Conservation (phyloP, 2,113 vertebrate species). For the Bettongia penicillata region DNA sequence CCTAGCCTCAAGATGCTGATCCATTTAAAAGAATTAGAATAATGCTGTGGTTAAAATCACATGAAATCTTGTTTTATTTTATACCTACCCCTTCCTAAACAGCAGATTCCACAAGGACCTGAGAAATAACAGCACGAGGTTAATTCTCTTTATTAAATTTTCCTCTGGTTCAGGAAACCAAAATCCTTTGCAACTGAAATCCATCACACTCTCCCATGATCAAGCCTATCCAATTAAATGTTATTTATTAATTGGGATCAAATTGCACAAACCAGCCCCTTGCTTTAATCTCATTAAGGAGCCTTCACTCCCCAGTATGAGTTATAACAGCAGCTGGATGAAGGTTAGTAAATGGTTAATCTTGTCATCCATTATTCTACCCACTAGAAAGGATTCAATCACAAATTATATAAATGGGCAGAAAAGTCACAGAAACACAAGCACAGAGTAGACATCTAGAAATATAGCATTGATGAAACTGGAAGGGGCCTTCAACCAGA, state of each 20-base stretch:
- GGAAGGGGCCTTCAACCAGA: neutral
- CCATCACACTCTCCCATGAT: neutral
- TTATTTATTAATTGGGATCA: slow-evolving; percentile 1
- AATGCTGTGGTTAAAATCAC: neutral
- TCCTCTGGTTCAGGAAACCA: neutral
- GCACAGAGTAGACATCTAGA: neutral
- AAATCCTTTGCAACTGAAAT: neutral
- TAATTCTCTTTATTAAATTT: neutral
- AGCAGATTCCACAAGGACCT: neutral
- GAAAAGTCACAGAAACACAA: neutral
- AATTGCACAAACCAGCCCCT: neutral
- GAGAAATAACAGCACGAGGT: neutral
- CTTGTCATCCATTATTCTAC: neutral
- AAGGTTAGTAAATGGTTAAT: neutral
- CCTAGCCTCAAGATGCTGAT: neutral
- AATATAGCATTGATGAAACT: neutral
- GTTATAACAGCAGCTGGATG: neutral
- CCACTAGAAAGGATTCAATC: neutral
- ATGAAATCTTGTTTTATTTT: neutral
- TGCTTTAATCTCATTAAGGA: neutral
- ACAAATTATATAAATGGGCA: neutral
- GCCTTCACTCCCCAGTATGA: neutral
- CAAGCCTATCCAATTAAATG: neutral
- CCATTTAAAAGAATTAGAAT: neutral
- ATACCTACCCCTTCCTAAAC: neutral